A percentile compares a stretch with the other conserved stretches of the same genome.
phyloP scores from a whole-genome alignment of 2,797 vertebrate genomes.

The Odontamblyopus rebecca region DNA sequence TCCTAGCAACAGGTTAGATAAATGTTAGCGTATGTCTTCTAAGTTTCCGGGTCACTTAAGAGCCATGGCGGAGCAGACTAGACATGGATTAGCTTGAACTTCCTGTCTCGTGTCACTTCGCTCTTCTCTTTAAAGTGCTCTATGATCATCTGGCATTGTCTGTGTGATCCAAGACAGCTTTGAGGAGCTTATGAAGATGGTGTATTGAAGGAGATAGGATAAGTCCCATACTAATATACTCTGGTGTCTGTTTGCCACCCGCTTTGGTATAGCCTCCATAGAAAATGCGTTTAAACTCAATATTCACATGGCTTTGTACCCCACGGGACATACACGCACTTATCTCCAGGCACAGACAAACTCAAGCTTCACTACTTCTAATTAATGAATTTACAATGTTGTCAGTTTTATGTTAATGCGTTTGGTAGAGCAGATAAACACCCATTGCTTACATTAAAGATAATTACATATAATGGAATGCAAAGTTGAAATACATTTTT shows the following conservation, averaged over 20 bases:
- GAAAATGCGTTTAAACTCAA: conserved; percentile 44
- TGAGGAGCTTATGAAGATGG: conserved; percentile 69
- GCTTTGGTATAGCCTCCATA: conserved; percentile 41
- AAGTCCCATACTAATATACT: conserved; percentile 66
- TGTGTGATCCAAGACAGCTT: conserved; percentile 62
- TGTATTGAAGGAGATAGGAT: conserved; percentile 63
- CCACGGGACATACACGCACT: conserved; percentile 32
- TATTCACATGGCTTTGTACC: conserved; percentile 42
- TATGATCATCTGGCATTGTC: conserved; percentile 60
- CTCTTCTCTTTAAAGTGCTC: conserved; percentile 52
- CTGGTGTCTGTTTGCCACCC: conserved; percentile 51
- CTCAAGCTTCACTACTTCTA: conserved; percentile 15
- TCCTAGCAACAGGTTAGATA: conserved; percentile 33
- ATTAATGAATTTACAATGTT: conserved; percentile 25
- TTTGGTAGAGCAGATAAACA: conserved; percentile 25
- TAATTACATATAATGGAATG: conserved; percentile 53
- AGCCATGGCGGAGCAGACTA: conserved; percentile 42
- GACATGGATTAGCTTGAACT: conserved; percentile 54
- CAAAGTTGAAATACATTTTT: conserved; percentile 47
- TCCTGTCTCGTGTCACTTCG: conserved; percentile 41
- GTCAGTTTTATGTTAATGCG: conserved; percentile 36
- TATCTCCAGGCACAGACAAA: conserved; percentile 1
- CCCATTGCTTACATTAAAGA: conserved; percentile 20
- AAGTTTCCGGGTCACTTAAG: conserved; percentile 41
- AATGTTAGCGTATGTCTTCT: conserved; percentile 44